Conservation (phyloP, 2,888 invertebrate species). For the Oscheius myriophilus region DNA sequence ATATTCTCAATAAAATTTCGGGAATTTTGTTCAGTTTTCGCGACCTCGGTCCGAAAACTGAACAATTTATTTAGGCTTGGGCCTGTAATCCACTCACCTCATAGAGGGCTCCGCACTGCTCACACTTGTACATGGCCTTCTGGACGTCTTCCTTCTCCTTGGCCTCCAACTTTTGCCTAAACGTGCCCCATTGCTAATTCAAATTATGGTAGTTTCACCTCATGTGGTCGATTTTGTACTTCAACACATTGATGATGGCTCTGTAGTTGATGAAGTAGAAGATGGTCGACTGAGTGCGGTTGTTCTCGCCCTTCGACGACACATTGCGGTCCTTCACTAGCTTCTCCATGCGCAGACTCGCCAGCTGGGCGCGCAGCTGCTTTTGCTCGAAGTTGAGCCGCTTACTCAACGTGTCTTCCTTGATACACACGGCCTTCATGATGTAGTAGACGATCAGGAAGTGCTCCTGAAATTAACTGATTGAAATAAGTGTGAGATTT, state of each 20-base stretch:
- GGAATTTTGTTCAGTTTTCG: no score
- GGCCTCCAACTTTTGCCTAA: constrained; percentile 63
- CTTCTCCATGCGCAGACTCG: constrained; percentile 63
- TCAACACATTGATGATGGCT: constrained; percentile 68
- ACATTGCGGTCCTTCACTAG: constrained; percentile 66
- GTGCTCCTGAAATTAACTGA: constrained; percentile 42
- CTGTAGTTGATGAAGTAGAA: constrained; percentile 71
- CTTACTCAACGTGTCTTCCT: constrained; percentile 65
- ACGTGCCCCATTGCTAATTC: constrained; percentile 1
- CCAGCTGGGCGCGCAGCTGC: constrained; percentile 56
- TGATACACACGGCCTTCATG: constrained; percentile 64
- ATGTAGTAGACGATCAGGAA: constrained; percentile 67
- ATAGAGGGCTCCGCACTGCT: constrained; percentile 56
- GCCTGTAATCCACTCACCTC: constrained; percentile 16
- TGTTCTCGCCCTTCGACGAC: constrained; percentile 54
- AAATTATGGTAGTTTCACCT: constrained; percentile 39
- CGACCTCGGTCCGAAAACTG: no score
- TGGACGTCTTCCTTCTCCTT: constrained; percentile 65
- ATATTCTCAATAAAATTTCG: no score
- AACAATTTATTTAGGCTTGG: no score
- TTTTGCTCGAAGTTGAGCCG: constrained; percentile 64
- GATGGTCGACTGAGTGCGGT: constrained; percentile 45
- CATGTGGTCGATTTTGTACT: constrained; percentile 71
- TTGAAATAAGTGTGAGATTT: no score
- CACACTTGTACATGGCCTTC: constrained; percentile 63